Evolutionary conservation across 2,797 vertebrate species (phyloP), one percentile per base, ranked within the genome.

Genomic region (Pygocentrus nattereri): DNA sequence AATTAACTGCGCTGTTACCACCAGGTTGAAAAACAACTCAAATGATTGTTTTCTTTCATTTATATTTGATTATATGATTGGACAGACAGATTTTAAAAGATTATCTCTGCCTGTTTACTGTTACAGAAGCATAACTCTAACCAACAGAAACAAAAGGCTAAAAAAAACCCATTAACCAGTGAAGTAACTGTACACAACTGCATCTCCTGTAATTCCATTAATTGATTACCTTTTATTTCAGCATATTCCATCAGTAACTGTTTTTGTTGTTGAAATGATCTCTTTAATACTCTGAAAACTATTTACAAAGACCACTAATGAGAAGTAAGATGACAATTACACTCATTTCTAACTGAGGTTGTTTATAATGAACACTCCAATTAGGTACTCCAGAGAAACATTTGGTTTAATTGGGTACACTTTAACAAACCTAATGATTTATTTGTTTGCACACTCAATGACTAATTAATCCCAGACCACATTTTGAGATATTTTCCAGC

Each of bases 381-480:
- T 83, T 52, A 74, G 58, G 21, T 76, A 67, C 73, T 44, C 62
- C 41, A 47, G n/a, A 73, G 49, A 76, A 79, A 49, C 18, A 10
- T 74, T 86, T 19, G 44, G 19, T 44, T 41, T 68, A 74, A 82
- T 74, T 76, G 73, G 64, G 13, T 16, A 16, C 19, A 44, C 38
- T 59, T 65, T 31, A 31, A 50, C 16, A 65, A 79, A 73, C 0
- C 16, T 69, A 79, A 86, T 77, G 76, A 71, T 70, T 71, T 82
- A 4, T 59, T 30, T 77, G 61, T 82, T 84, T 81, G 61, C 11
- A 84, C 61, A 84, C 72, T 77, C 54, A 56, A 18, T 49, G 21
- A 27, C 59, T 84, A 86, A 86, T 86, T 78, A 86, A 23, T 81
- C 85, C 82, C 76, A 77, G 50, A 62, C 59, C 62, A 84, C 77